Percentiles rank a stretch among this genome's conserved stretches.
Evolutionary conservation across 2,113 vertebrate genomes (phyloP).

Genomic region (Pleuronectes platessa): DNA sequence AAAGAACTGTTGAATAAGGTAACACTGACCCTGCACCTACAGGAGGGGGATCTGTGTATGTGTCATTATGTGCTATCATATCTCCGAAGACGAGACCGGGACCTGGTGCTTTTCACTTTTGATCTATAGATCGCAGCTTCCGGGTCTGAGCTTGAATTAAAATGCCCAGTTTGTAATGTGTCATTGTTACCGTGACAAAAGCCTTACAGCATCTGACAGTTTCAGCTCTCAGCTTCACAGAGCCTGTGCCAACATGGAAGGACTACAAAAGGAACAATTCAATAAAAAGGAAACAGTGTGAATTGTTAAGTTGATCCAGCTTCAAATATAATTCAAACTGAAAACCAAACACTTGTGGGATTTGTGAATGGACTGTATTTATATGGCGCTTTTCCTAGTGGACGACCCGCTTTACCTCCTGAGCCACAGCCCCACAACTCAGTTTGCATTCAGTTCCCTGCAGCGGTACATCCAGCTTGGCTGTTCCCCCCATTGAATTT

Average conservation of each 20-base stretch:
- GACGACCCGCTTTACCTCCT: no score
- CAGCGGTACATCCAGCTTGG: background rate
- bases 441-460: background rate
- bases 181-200: slow-evolving; percentile 64
- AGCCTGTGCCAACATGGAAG: slow-evolving; percentile 8
- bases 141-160: slow-evolving; percentile 37
- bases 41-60: background rate
- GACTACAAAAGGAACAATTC: slow-evolving; percentile 20
- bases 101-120: background rate
- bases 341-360: no score
- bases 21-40: slow-evolving; percentile 1
- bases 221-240: slow-evolving; percentile 32
- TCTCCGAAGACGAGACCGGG: background rate
- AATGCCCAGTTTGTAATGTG: slow-evolving; percentile 52
- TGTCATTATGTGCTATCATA: background rate
- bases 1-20: slow-evolving; percentile 32
- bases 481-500: background rate
- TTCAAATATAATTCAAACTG: background rate
- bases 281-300: slow-evolving; percentile 6
- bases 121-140: background rate
- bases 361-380: no score
- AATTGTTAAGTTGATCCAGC: background rate
- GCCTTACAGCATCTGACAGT: slow-evolving; percentile 67
- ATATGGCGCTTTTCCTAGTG: no score
- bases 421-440: no score